Evolutionary conservation across 2,113 vertebrate genomes (phyloP).

Genomic region (Chionis minor): DNA sequence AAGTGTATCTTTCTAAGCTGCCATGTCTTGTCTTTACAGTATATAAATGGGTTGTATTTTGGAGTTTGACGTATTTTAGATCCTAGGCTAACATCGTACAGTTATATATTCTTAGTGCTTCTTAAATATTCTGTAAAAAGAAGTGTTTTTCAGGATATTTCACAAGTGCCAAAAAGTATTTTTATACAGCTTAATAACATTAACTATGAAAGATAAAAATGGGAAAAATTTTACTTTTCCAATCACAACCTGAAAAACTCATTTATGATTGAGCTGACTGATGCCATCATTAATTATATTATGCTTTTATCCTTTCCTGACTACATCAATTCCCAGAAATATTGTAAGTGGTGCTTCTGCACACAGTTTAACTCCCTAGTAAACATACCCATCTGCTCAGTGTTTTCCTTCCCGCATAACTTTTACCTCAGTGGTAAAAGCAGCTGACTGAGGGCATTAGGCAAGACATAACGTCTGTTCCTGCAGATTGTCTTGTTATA

Average conservation of each 20-base stretch:
- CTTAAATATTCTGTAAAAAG: background rate
- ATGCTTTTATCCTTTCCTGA: constrained; percentile 53
- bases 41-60: background rate
- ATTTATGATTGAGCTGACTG: constrained; percentile 19
- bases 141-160: background rate
- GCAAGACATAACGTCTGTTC: constrained; percentile 16
- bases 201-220: background rate
- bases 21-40: background rate
- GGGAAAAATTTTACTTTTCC: constrained; percentile 16
- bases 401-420: constrained; percentile 48
- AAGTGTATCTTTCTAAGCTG: background rate
- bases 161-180: background rate
- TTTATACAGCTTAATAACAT: background rate
- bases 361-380: constrained; percentile 44
- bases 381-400: constrained; percentile 73
- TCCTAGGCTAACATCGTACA: background rate
- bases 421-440: constrained; percentile 19
- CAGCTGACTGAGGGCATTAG: constrained; percentile 25
- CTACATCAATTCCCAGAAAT: constrained; percentile 68
- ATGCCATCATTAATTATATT: constrained; percentile 55
- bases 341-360: constrained; percentile 49
- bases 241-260: constrained; percentile 3
- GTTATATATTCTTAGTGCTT: background rate
- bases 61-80: background rate
- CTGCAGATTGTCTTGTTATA: background rate